Percentiles rank a stretch among this genome's conserved stretches.
Evolutionary conservation across 2,113 vertebrate species (phyloP).

Genomic region (Peromyscus californicus): DNA sequence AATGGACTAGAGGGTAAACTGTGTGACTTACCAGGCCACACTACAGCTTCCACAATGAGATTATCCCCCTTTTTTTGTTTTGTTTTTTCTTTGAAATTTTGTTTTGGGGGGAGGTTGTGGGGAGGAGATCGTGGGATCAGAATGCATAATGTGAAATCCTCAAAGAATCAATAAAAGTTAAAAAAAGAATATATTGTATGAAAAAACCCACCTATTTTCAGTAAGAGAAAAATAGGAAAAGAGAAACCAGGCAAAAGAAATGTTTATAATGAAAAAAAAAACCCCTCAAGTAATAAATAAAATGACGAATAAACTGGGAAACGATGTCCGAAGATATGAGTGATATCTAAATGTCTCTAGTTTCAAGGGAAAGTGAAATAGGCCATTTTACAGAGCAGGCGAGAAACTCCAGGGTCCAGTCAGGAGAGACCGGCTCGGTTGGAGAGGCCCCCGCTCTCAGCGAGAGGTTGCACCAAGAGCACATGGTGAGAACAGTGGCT

Average conservation of each 20-base stretch:
- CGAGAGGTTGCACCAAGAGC: background rate
- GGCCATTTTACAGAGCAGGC: background rate
- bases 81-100: no score
- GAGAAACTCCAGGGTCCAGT: background rate
- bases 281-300: background rate
- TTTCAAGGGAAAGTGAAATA: background rate
- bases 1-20: no score
- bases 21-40: no score
- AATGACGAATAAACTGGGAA: background rate
- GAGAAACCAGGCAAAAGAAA: background rate
- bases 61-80: no score
- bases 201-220: background rate
- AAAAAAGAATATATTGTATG: no score
- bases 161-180: no score
- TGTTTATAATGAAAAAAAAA: background rate
- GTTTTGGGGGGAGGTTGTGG: no score
- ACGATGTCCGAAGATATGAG: background rate
- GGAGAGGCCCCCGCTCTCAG: background rate
- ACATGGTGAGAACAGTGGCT: background rate
- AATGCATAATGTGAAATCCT: no score
- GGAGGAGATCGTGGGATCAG: no score
- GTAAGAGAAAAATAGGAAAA: background rate
- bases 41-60: no score
- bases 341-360: background rate
- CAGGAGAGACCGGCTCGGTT: background rate